phyloP scores from a whole-genome alignment of 2,797 vertebrate species.

The Gallinago nigripennis region DNA sequence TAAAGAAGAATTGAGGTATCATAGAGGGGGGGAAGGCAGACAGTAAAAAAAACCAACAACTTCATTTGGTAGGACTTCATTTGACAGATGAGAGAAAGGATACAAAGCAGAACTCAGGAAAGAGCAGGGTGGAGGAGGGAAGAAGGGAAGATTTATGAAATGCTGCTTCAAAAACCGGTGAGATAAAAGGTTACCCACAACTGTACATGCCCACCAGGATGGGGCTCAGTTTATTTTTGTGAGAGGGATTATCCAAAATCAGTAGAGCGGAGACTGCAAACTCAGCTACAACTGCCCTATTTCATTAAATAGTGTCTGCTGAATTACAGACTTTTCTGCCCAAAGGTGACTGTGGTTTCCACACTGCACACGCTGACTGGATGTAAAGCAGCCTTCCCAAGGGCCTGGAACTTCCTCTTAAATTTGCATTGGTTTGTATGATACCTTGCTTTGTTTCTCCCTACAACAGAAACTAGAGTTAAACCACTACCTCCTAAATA shows the following conservation, averaged over 20 bases:
- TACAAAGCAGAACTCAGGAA: constrained; percentile 31
- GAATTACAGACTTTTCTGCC: background rate
- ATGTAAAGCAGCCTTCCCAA: background rate
- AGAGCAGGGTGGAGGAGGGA: background rate
- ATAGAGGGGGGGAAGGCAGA: background rate
- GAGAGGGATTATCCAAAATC: background rate
- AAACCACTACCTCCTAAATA: background rate
- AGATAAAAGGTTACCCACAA: background rate
- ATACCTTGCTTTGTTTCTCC: background rate
- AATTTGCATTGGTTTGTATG: background rate
- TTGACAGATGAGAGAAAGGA: background rate
- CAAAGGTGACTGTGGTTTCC: background rate
- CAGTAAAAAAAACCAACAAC: background rate
- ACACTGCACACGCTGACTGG: background rate
- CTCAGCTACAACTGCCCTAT: background rate
- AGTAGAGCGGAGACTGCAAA: background rate
- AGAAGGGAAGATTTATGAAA: background rate
- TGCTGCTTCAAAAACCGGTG: background rate
- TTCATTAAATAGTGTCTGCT: background rate
- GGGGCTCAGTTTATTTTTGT: background rate
- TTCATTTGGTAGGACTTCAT: background rate
- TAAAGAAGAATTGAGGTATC: background rate
- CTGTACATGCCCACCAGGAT: background rate
- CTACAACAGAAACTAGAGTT: background rate
- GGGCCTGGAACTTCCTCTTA: background rate